A percentile compares a stretch with the other conserved stretches of the same genome.
Conservation (phyloP, 37 sponge, comb jelly and placozoan genomes). For the Halisarca cf. caerulea region DNA sequence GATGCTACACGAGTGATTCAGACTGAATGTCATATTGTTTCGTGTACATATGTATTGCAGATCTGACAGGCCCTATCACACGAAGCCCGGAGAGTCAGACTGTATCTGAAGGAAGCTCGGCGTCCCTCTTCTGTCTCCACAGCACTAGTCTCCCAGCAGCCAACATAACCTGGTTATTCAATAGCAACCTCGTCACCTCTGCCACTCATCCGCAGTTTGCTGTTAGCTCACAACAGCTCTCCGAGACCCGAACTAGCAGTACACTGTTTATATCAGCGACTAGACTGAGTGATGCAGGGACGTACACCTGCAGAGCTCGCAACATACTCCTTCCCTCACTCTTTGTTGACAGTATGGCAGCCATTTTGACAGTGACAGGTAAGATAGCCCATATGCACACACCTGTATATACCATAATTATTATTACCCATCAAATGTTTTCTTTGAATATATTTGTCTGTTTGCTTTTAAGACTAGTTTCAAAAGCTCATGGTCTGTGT, state of each 20-base stretch:
- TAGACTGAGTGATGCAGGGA: slow-evolving; percentile 32
- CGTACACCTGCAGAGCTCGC: slow-evolving; percentile 51
- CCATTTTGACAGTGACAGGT: slow-evolving; percentile 48
- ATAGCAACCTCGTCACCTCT: background rate
- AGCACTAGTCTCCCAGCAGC: slow-evolving; percentile 65
- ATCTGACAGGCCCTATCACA: slow-evolving; percentile 28
- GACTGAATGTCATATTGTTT: background rate
- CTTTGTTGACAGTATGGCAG: slow-evolving; percentile 28
- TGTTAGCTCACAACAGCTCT: background rate
- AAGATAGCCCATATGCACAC: background rate
- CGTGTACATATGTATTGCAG: slow-evolving; percentile 17
- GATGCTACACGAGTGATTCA: no score
- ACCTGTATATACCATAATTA: background rate
- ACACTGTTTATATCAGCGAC: slow-evolving; percentile 21
- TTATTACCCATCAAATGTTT: no score
- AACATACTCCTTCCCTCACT: slow-evolving; percentile 8
- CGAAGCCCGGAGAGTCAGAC: slow-evolving; percentile 43
- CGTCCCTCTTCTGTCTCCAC: slow-evolving; percentile 61
- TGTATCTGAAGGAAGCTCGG: slow-evolving; percentile 25
- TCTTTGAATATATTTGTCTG: no score
- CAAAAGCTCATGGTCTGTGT: no score
- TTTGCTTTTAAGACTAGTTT: no score
- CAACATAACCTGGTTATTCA: slow-evolving; percentile 42
- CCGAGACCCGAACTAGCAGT: background rate
- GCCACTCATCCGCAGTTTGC: background rate